Conservation (phyloP, 2,797 vertebrate genomes). For the Lithobates sylvaticus region DNA sequence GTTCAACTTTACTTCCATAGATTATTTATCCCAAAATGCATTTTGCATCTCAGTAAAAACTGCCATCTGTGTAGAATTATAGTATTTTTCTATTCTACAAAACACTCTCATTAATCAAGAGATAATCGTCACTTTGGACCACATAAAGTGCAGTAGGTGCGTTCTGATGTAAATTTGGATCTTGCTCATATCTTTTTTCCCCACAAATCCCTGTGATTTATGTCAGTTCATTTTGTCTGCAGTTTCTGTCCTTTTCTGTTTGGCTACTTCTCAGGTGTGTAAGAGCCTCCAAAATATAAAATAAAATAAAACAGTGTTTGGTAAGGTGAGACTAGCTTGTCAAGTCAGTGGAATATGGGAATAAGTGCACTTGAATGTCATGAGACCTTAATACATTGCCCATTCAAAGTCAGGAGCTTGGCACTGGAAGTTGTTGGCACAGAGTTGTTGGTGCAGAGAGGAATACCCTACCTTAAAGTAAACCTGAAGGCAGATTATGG, state of each 20-base stretch:
- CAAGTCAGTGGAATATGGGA: not conserved
- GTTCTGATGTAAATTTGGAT: slow-evolving; percentile 54
- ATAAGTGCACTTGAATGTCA: not conserved
- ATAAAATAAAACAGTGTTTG: not conserved
- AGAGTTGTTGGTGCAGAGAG: too few relatives aligned
- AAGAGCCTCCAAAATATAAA: slow-evolving; percentile 25
- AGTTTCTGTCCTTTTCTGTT: slow-evolving; percentile 38
- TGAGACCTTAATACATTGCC: too few relatives aligned
- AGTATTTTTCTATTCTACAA: slow-evolving; percentile 52
- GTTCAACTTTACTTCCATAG: slow-evolving; percentile 52
- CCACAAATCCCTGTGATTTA: slow-evolving; percentile 58
- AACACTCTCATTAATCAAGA: slow-evolving; percentile 56
- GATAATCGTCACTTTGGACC: slow-evolving; percentile 47
- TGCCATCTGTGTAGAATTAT: slow-evolving; percentile 61
- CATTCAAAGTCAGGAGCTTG: too few relatives aligned
- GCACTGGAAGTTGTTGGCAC: too few relatives aligned
- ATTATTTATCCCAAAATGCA: slow-evolving; percentile 59
- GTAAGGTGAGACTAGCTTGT: not conserved
- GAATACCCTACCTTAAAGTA: too few relatives aligned
- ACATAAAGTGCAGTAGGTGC: slow-evolving; percentile 61
- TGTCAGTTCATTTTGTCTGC: slow-evolving; percentile 44
- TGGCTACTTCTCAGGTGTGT: slow-evolving; percentile 40
- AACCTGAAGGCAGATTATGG: too few relatives aligned
- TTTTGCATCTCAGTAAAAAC: slow-evolving; percentile 49
- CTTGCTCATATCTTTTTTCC: slow-evolving; percentile 34